Conservation (phyloP, 1,140 invertebrate species). For the Phenacoccus solenopsis region DNA sequence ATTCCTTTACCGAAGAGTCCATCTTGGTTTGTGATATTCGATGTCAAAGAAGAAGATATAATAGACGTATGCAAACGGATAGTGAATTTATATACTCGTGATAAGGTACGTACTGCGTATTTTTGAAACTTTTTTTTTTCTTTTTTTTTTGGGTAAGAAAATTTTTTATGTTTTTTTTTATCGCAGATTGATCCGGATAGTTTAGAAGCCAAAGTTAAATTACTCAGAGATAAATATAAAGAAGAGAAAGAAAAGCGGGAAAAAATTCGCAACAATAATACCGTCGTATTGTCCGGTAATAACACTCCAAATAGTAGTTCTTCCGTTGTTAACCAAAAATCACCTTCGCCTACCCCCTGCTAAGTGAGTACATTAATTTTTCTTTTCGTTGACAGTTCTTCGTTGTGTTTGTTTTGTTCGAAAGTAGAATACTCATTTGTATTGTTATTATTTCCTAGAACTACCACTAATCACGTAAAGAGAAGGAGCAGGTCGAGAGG, state of each 20-base stretch:
- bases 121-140: not conserved
- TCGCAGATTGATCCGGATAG: slow-evolving; percentile 18
- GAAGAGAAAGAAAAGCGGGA: slow-evolving; percentile 17
- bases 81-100: slow-evolving; percentile 66
- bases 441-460: not conserved
- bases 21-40: slow-evolving; percentile 78
- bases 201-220: slow-evolving; percentile 19
- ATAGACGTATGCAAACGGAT: slow-evolving; percentile 73
- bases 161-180: slow-evolving; percentile 13
- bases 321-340: not conserved
- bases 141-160: not conserved
- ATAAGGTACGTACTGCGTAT: slow-evolving; percentile 48
- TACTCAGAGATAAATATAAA: slow-evolving; percentile 21
- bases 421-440: not conserved
- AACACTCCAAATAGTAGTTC: not conserved
- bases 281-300: not conserved
- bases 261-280: not conserved
- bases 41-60: slow-evolving; percentile 68
- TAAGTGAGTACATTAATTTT: not conserved
- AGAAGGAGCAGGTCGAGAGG: not conserved
- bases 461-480: not conserved
- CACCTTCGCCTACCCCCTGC: not conserved
- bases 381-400: not conserved
- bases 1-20: slow-evolving; percentile 75
- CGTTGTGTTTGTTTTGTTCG: no score